Evolutionary conservation across 1,140 invertebrate species (phyloP).

Genomic region (Trissolcus basalis): DNA sequence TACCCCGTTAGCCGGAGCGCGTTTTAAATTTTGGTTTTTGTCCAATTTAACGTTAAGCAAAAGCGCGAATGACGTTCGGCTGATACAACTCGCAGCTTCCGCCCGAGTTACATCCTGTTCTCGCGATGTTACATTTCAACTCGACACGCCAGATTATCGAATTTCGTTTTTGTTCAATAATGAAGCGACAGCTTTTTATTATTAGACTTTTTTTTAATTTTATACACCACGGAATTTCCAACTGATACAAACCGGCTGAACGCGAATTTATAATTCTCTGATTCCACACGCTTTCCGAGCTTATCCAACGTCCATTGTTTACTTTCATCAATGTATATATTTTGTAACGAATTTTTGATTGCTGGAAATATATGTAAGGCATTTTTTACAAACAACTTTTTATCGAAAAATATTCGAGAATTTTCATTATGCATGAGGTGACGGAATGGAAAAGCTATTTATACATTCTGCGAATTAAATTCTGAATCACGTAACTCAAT

Average conservation of each 20-base stretch:
- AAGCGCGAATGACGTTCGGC: conserved; percentile 17
- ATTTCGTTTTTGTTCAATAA: not conserved
- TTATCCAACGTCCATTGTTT: too few species aligned
- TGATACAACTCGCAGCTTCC: conserved; percentile 28
- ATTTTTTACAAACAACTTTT: too few species aligned
- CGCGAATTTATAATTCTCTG: too few species aligned
- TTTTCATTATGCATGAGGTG: too few species aligned
- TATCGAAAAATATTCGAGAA: too few species aligned
- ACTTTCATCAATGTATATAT: too few species aligned
- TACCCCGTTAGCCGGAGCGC: conserved; percentile 11
- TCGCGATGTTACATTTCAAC: not conserved
- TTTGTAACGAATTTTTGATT: too few species aligned
- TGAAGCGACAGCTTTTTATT: not conserved
- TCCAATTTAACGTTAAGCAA: conserved; percentile 5
- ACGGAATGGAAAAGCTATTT: too few species aligned
- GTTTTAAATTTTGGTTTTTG: conserved; percentile 29
- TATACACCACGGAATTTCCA: too few species aligned
- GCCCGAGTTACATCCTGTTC: not conserved
- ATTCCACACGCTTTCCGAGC: too few species aligned
- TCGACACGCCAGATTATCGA: not conserved
- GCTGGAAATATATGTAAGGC: too few species aligned
- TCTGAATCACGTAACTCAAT: conserved; percentile 28
- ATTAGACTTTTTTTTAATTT: not conserved
- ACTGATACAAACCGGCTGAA: too few species aligned
- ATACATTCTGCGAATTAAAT: not conserved